phyloP scores from a whole-genome alignment of 2,797 vertebrate species.

The Botia almorhae region DNA sequence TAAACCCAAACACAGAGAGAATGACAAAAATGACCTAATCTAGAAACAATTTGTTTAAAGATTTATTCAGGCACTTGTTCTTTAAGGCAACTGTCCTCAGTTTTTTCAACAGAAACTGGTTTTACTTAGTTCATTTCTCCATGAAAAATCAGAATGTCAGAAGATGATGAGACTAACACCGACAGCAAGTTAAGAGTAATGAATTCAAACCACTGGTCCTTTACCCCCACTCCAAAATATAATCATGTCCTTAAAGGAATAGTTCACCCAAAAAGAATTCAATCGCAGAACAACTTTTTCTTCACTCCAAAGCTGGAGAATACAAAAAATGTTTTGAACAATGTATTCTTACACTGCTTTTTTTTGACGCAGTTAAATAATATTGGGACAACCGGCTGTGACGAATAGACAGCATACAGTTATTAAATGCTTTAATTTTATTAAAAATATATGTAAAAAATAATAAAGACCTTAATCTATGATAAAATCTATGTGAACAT shows the following conservation, averaged over 20 bases:
- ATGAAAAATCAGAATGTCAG: conserved; percentile 19
- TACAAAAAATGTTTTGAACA: no score
- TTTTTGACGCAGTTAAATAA: no score
- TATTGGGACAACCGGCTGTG: no score
- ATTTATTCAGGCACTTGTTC: background rate
- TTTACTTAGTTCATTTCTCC: conserved; percentile 18
- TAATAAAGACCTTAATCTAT: no score
- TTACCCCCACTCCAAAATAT: background rate
- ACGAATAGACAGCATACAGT: no score
- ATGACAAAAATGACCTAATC: conserved; percentile 3
- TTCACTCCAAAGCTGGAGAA: no score
- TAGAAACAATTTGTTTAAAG: conserved; percentile 24
- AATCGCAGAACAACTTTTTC: no score
- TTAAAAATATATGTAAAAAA: no score
- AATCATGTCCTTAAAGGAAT: background rate
- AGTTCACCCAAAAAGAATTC: no score
- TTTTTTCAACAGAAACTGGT: conserved; percentile 25
- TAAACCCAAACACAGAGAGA: conserved; percentile 16
- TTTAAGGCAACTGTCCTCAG: conserved; percentile 15
- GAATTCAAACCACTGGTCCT: conserved; percentile 14
- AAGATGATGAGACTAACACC: conserved; percentile 11
- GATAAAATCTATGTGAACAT: no score
- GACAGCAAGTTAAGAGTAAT: conserved; percentile 22
- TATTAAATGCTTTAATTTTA: no score
- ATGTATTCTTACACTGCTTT: no score